Evolutionary conservation across 1,140 invertebrate species (phyloP).

Genomic region (Nomia melanderi): DNA sequence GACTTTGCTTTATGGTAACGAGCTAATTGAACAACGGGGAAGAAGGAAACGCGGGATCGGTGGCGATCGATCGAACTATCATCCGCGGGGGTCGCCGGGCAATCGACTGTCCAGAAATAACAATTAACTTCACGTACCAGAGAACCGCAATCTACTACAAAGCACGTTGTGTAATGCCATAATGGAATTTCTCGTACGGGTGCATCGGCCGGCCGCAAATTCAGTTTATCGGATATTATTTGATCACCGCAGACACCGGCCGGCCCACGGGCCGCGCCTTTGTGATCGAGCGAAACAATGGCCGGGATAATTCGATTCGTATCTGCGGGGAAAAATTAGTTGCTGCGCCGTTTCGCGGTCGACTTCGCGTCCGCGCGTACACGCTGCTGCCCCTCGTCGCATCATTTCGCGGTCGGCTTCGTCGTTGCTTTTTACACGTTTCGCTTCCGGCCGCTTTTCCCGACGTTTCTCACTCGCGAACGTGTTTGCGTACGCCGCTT

Average conservation of each 20-base stretch:
- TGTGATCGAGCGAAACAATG: neutral
- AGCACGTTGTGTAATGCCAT: conserved; percentile 13
- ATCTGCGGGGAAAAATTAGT: neutral
- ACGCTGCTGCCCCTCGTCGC: too few relatives aligned
- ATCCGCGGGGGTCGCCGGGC: neutral
- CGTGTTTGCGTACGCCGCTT: too few relatives aligned
- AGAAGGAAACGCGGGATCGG: neutral
- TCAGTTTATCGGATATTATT: conserved; percentile 40
- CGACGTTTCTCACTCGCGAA: too few relatives aligned
- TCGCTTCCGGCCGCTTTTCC: too few relatives aligned
- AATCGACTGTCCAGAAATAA: conserved; percentile 3
- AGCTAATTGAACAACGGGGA: neutral
- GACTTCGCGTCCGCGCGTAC: too few relatives aligned
- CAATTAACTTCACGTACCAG: conserved; percentile 21
- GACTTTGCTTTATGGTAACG: too few relatives aligned
- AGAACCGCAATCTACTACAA: conserved; percentile 9
- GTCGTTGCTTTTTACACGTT: too few relatives aligned
- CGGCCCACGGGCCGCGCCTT: neutral
- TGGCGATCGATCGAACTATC: neutral
- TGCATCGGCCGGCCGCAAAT: conserved; percentile 15
- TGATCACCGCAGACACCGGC: conserved; percentile 19
- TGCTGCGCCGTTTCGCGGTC: too few relatives aligned
- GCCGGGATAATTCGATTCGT: conserved; percentile 6
- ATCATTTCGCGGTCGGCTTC: too few relatives aligned
- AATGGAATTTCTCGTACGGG: conserved; percentile 17